phyloP scores from a whole-genome alignment of 2,113 vertebrate species.

The Mus spicilegus region DNA sequence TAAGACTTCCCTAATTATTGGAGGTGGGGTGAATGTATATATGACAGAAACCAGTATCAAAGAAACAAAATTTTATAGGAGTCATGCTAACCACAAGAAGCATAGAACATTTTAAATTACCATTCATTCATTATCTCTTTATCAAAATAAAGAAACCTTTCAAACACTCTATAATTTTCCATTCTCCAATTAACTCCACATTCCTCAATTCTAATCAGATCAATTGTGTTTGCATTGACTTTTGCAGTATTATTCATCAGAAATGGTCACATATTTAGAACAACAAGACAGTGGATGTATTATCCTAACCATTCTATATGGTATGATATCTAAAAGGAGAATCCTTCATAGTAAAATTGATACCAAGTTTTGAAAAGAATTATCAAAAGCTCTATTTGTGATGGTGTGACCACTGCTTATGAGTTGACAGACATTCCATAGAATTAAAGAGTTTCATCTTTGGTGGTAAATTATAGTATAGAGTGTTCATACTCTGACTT shows the following conservation, averaged over 20 bases:
- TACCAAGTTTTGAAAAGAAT: not conserved
- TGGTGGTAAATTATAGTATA: not conserved
- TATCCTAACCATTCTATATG: not conserved
- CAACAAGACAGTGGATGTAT: not conserved
- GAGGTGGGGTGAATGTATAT: not conserved
- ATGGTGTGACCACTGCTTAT: not conserved
- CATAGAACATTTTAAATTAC: constrained; percentile 13
- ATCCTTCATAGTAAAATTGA: not conserved
- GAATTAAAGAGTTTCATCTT: constrained; percentile 7
- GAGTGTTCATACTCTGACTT: not conserved
- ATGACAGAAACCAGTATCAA: not conserved
- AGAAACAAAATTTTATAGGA: not conserved
- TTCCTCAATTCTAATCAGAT: constrained; percentile 28
- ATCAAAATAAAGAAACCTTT: constrained; percentile 44
- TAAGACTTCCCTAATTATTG: not conserved
- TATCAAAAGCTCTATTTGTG: not conserved
- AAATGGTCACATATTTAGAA: not conserved
- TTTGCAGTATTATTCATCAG: not conserved
- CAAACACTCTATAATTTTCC: constrained; percentile 15
- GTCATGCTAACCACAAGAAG: not conserved
- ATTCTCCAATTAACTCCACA: constrained; percentile 20
- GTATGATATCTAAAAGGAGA: not conserved
- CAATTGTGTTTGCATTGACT: constrained; percentile 17
- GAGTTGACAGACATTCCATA: not conserved
- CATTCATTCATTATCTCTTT: not conserved